Conservation (phyloP, 1,140 invertebrate species). For the Ceratosolen fusciceps region DNA sequence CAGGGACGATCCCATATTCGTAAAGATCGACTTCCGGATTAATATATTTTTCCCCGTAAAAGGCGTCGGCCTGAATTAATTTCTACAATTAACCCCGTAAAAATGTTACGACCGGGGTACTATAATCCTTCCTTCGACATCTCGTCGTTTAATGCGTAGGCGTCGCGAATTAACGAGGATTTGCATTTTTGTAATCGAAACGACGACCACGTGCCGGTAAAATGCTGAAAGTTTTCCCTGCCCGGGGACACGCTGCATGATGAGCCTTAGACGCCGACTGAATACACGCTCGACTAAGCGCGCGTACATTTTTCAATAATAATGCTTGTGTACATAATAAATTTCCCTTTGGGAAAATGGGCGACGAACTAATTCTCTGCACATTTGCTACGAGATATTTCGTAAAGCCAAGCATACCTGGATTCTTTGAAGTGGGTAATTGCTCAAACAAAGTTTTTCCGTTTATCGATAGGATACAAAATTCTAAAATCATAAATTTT, state of each 20-base stretch:
- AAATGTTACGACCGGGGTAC: too few species aligned
- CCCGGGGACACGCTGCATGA: too few species aligned
- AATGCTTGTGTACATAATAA: neutral
- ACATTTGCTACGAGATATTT: neutral
- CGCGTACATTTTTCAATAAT: too few species aligned
- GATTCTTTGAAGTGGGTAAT: slow-evolving; percentile 23
- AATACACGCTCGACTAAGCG: too few species aligned
- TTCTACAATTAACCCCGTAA: neutral
- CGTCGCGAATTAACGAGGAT: too few species aligned
- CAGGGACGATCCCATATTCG: too few species aligned
- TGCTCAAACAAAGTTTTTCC: slow-evolving; percentile 36
- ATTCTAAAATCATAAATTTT: slow-evolving; percentile 40
- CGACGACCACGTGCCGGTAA: too few species aligned
- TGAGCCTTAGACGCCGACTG: too few species aligned
- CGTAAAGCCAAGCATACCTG: slow-evolving; percentile 9
- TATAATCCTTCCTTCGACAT: too few species aligned
- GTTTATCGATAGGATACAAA: slow-evolving; percentile 21
- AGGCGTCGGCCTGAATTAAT: neutral
- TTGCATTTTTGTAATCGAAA: too few species aligned
- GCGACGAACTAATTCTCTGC: neutral
- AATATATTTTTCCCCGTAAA: neutral
- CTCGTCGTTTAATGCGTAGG: too few species aligned
- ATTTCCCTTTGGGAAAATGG: neutral
- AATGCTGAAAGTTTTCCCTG: too few species aligned
- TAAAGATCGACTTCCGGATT: neutral